Evolutionary conservation across 2,113 vertebrate genomes (phyloP), one percentile per base, ranked within the genome.

Genomic region (Zapus hudsonius): DNA sequence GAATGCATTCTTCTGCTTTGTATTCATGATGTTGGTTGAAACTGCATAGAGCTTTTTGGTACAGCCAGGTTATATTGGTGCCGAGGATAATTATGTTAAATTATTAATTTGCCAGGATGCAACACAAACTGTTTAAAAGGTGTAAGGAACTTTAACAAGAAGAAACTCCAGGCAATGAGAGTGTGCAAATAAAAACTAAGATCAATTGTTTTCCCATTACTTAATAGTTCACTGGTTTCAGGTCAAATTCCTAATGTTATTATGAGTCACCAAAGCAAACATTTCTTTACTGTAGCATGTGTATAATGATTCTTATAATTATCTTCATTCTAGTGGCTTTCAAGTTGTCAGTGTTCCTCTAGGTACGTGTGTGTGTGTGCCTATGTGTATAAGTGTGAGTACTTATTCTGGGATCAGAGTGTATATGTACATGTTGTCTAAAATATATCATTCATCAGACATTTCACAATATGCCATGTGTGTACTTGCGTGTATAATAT

Each of bases 181-280:
- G 90, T 67, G 70, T 2, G 2, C 82, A 84, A n/a, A 96, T 97
- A 95, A 97, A 97, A 97, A 97, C 95, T 82, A 90, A 96, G 95
- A 92, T 95, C 87, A 95, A 69, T 97, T 96, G 91, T 95, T 92
- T 94, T 89, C 82, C 79, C 90, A 88, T 95, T 92, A 91, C 84
- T 94, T 96, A 95, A 96, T 84, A 85, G 84, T 83, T 91, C 87
- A 90, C 55, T 91, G 84, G 97, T 97, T 96, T 97, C 96, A 95
- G 93, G 95, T 94, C 89, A 94, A 93, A 93, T 76, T 81, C 78
- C 38, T 86, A 31, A 67, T 72, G 83, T 75, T 78, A 55, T 91
- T 75, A 80, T 96, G 96, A 97, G 95, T 96, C 96, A 96, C 84
- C 95, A 97, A 92, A 94, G 84, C 89, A 93, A 95, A 94, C 84